A percentile compares a stretch with the other conserved stretches of the same genome.
Conservation (phyloP, 2,888 invertebrate genomes). For the Pocota personata region DNA sequence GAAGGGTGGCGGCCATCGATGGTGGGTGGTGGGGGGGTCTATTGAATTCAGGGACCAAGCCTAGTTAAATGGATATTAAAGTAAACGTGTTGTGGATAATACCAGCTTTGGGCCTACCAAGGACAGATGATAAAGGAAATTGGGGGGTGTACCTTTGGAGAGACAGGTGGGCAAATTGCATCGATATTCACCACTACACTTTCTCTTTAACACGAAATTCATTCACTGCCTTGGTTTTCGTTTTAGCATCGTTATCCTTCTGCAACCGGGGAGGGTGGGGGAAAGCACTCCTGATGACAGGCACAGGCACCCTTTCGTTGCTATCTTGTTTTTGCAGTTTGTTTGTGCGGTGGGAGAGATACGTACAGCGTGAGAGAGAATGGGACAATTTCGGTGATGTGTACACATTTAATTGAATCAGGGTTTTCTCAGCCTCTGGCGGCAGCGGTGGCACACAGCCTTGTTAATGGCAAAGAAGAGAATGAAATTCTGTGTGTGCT, state of each 20-base stretch:
- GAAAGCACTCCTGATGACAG: constrained; percentile 3
- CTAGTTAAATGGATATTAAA: constrained; percentile 57
- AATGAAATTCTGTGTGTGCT: constrained; percentile 52
- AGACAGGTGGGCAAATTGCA: constrained; percentile 55
- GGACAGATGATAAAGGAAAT: constrained; percentile 54
- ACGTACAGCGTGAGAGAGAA: constrained; percentile 21
- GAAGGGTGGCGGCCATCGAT: neutral
- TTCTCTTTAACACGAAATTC: constrained; percentile 15
- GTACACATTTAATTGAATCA: constrained; percentile 75
- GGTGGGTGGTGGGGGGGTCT: neutral
- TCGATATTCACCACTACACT: constrained; percentile 56
- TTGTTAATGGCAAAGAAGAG: constrained; percentile 50
- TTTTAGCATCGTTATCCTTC: constrained; percentile 43
- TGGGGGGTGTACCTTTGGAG: neutral
- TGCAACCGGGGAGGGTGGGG: neutral
- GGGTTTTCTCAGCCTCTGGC: constrained; percentile 57
- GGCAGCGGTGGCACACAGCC: constrained; percentile 11
- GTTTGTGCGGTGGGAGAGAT: constrained; percentile 52
- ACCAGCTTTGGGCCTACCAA: constrained; percentile 25
- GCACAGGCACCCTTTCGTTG: constrained; percentile 45
- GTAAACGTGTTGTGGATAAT: constrained; percentile 55
- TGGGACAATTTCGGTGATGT: constrained; percentile 74
- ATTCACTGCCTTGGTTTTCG: constrained; percentile 21
- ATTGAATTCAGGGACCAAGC: constrained; percentile 16
- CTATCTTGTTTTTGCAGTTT: constrained; percentile 75